These are phyloP conservation scores for Diprion similis DNA, from an alignment of 1,140 invertebrate species.

Conservation along the genomic window DNA sequence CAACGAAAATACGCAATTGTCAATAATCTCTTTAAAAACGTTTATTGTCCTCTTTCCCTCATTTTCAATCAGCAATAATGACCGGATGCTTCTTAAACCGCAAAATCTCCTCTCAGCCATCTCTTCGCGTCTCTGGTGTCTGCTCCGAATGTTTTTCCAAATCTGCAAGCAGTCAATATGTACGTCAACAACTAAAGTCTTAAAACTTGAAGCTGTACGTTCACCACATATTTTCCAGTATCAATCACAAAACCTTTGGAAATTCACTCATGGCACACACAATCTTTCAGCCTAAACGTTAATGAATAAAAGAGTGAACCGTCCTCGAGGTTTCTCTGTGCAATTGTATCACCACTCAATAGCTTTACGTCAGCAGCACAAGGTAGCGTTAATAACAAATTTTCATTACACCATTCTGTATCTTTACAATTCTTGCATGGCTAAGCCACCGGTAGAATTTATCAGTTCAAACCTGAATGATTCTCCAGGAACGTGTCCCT, in stretches of 20 bases:
- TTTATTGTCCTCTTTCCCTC: background rate
- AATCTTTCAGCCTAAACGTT: too few relatives aligned
- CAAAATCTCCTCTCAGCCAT: slow-evolving; percentile 62
- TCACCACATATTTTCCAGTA: background rate
- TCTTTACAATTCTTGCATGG: too few relatives aligned
- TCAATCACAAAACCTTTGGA: too few relatives aligned
- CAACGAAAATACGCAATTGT: background rate
- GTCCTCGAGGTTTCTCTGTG: too few relatives aligned
- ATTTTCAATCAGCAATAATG: background rate
- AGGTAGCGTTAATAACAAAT: too few relatives aligned
- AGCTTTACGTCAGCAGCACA: too few relatives aligned
- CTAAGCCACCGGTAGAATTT: too few relatives aligned
- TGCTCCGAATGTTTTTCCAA: slow-evolving; percentile 74
- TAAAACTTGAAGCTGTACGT: background rate
- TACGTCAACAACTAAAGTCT: background rate
- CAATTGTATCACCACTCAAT: too few relatives aligned
- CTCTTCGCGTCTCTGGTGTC: slow-evolving; percentile 74
- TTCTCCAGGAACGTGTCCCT: slow-evolving; percentile 74
- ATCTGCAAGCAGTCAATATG: slow-evolving; percentile 57
- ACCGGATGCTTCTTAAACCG: background rate
- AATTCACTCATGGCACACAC: too few relatives aligned
- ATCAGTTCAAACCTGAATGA: slow-evolving; percentile 64
- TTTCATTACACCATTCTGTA: too few relatives aligned
- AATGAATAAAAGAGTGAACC: too few relatives aligned
- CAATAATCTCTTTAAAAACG: background rate